Base-by-base conservation (phyloP, 2,888 invertebrate species). In the Bibio marci region DNA sequence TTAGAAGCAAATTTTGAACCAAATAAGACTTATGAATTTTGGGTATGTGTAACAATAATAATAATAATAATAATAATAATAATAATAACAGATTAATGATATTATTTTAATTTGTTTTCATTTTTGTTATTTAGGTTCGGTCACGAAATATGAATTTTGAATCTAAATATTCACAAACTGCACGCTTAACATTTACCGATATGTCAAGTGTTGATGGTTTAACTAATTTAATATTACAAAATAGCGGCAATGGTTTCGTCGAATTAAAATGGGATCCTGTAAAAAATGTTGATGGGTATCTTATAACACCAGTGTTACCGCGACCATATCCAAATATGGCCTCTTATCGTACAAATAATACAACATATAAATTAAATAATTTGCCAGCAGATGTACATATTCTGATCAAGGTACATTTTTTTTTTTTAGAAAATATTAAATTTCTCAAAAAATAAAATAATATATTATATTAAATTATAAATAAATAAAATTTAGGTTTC, bases 181-280 rank as follows among this genome's bases (percentile, higher is more conserved):
- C 64, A 6, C 64, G 59, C 6, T 52, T 83, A 11, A 60, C 60
- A 1, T 80, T 80, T 52, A 78, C 80, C 49, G 71, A 70, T 1
- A 64, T 70, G 12, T 71, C 75, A 0, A 71, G 74, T 48, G 65
- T 80, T 3, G 73, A 73, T 44, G 63, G 66, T 11, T 63, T 81
- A 1, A 60, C 64, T 33, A 67, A 73, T 46, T 62, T 80, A 2
- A 54, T 57, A 32, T 55, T 72, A 22, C 49, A 59, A 2, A 61
- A 63, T 0, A 54, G 59, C 3, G 69, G 70, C 15, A 65, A 69
- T 18, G 63, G 64, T 3, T 62, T 67, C 0, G 67, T 77, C 0
- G 62, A 57, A 1, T 51, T 85, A 5, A 51, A 61, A 2, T 85
- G 85, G 85, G 64, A 65, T 38, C 57, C 55, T 38, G 59, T 75